Evolutionary conservation across 2,888 invertebrate species (phyloP).

Genomic region (Phyllotreta striolata): DNA sequence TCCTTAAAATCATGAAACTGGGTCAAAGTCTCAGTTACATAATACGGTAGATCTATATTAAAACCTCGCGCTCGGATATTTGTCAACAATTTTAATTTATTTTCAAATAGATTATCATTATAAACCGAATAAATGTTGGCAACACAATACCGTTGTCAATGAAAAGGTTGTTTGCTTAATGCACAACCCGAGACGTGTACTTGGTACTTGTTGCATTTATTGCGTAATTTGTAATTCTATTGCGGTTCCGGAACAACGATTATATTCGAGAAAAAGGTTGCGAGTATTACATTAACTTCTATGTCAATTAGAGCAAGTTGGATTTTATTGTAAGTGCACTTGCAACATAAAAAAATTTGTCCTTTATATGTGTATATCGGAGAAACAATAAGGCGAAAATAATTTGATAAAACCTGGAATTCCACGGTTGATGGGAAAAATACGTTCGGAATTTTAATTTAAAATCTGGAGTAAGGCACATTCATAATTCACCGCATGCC

Average conservation of each 20-base stretch:
- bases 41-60: slow-evolving; percentile 47
- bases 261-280: slow-evolving; percentile 51
- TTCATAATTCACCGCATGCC: too few species aligned
- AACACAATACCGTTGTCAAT: slow-evolving; percentile 43
- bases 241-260: slow-evolving; percentile 54
- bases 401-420: too few species aligned
- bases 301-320: slow-evolving; percentile 44
- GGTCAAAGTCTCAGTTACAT: slow-evolving; percentile 51
- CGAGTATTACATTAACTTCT: slow-evolving; percentile 39
- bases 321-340: not conserved
- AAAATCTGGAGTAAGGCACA: too few species aligned
- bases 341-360: too few species aligned
- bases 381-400: too few species aligned
- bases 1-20: slow-evolving; percentile 43
- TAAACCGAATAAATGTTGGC: slow-evolving; percentile 26
- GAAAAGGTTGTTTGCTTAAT: slow-evolving; percentile 39
- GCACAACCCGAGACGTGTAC: slow-evolving; percentile 37
- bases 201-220: slow-evolving; percentile 43
- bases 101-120: slow-evolving; percentile 38
- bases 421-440: too few species aligned
- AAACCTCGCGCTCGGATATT: slow-evolving; percentile 38
- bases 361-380: too few species aligned
- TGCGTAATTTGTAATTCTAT: slow-evolving; percentile 47
- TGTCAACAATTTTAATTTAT: slow-evolving; percentile 41
- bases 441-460: too few species aligned